Base-by-base conservation (phyloP, 2,797 vertebrate species). In the Channa striata region DNA sequence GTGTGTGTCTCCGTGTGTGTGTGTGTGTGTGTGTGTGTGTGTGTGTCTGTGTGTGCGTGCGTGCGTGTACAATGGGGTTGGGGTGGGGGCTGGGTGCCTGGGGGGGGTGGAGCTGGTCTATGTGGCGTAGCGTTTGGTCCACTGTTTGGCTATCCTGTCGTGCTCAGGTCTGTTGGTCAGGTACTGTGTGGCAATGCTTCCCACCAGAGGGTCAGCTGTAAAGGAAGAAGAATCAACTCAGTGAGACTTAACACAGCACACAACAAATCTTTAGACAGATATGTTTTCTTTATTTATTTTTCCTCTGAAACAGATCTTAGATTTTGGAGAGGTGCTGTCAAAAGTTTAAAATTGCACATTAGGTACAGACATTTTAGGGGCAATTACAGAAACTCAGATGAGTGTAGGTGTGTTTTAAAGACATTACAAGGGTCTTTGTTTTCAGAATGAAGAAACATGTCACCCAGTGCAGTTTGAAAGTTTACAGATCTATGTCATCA, bases 111-210 rank as follows among this genome's bases (percentile, higher is more conserved):
- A 56, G 72, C 57, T n/a, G 75, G 44, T 76, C 82, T 96, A 97
- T 95, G 96, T 97, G 74, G 96, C 96, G 0, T 97, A 97, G 94
- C 96, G 94, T 89, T 97, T 97, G 94, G 97, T 97, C 97, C 96
- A 98, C 87, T 98, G 97, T 94, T 96, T 96, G 94, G 97, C 97
- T 96, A 97, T 97, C 93, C 96, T 94, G 96, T 97, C 96, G 68
- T 98, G 97, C 83, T 97, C 96, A 23, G 95, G 93, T 95, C 96
- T 96, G 96, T 97, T 97, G 87, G 96, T 96, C 92, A 95, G 95
- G 64, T 97, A 97, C 86, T 97, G 96, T 85, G 96, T 97, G 88
- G 96, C 96, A 86, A 97, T 97, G 79, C 96, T 97, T 89, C 96
- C 96, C 78, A 97, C 96, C 90, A 97, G 91, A 43, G 96, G 96